A percentile compares a stretch with the other conserved stretches of the same genome.
Evolutionary conservation across 2,888 invertebrate species (phyloP).

Genomic region (Mesorhabditis belari): DNA sequence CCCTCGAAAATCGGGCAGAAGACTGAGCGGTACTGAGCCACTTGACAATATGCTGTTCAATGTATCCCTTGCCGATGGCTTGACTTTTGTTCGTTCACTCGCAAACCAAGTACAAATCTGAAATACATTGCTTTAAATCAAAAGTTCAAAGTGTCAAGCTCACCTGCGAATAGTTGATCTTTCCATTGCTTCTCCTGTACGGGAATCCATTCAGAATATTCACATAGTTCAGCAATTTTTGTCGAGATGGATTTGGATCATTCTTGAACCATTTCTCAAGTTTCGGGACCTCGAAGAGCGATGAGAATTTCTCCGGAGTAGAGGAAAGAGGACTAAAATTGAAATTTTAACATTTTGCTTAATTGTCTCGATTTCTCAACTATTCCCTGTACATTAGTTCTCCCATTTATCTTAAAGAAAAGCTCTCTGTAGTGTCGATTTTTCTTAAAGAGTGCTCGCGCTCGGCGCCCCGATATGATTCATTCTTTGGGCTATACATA

Average conservation of each 20-base stretch:
- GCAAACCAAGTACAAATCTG: constrained; percentile 67
- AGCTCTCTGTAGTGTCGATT: no score
- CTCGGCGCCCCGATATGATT: no score
- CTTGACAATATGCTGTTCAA: background rate
- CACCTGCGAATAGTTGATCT: constrained; percentile 40
- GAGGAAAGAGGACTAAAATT: constrained; percentile 38
- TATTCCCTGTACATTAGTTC: background rate
- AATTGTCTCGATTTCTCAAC: constrained; percentile 3
- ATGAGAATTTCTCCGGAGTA: constrained; percentile 38
- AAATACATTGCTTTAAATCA: background rate
- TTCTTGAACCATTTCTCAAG: constrained; percentile 85
- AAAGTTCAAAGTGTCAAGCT: background rate
- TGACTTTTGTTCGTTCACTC: constrained; percentile 68
- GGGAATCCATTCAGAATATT: constrained; percentile 84
- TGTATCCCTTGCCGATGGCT: background rate
- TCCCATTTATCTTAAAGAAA: no score
- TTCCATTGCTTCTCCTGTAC: constrained; percentile 62
- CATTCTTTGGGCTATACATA: no score
- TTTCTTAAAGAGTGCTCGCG: no score
- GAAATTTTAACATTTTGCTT: constrained; percentile 2
- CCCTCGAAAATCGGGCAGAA: constrained; percentile 1
- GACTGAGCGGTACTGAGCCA: constrained; percentile 4
- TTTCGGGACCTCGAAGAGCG: constrained; percentile 78
- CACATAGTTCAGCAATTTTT: constrained; percentile 91
- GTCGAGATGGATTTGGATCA: constrained; percentile 91